These are phyloP conservation scores for Gryllus longicercus DNA, from an alignment of 2,888 invertebrate species.

Conservation along the genomic window DNA sequence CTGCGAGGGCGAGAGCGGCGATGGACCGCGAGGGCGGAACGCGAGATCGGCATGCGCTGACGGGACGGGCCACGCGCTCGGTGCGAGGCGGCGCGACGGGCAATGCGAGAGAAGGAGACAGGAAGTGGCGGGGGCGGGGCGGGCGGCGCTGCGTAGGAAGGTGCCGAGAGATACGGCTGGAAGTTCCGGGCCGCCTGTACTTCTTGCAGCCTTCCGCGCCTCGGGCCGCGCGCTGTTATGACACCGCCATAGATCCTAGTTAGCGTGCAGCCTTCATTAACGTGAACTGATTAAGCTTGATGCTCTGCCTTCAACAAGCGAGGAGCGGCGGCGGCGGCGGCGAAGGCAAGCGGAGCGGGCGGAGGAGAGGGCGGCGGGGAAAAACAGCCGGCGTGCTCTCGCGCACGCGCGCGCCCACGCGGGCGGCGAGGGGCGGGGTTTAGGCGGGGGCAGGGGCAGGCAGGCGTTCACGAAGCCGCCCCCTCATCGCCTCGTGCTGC, in stretches of 20 bases:
- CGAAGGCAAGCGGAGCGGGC: background rate
- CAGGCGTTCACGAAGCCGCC: too few relatives aligned
- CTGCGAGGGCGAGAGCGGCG: too few relatives aligned
- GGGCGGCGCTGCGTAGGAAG: background rate
- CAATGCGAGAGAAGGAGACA: too few relatives aligned
- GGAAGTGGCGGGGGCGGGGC: background rate
- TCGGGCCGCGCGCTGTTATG: conserved; percentile 20
- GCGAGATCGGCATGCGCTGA: too few relatives aligned
- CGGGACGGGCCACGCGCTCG: background rate
- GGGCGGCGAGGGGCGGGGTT: too few relatives aligned
- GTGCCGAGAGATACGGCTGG: conserved; percentile 9
- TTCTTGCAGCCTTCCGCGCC: conserved; percentile 1
- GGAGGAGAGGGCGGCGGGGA: background rate
- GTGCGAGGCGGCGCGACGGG: background rate
- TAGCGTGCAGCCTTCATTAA: conserved; percentile 41
- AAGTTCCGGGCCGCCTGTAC: background rate
- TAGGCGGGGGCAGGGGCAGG: too few relatives aligned
- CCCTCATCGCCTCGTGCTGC: too few relatives aligned
- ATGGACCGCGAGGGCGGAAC: too few relatives aligned
- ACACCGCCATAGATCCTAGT: conserved; percentile 32
- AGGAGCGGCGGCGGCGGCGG: background rate
- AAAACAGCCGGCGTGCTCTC: background rate
- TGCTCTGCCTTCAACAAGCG: conserved; percentile 33
- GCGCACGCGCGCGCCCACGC: background rate
- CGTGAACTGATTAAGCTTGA: conserved; percentile 41